Conservation (phyloP, 2,888 invertebrate genomes). For the Melieria omissa region DNA sequence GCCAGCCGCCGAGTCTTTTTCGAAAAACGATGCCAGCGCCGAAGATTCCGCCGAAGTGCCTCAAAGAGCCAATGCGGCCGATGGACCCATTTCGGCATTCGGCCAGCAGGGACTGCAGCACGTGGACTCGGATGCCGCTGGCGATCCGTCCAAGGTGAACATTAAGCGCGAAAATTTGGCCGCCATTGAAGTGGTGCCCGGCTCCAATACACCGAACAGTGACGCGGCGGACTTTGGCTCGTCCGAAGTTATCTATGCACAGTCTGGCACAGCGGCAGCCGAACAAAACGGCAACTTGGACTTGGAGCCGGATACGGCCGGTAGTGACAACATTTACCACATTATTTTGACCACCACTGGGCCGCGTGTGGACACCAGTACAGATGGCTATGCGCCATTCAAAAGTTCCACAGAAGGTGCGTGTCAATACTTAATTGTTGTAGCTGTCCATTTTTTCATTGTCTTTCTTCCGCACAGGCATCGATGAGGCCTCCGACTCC, state of each 20-base stretch:
- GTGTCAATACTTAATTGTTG: neutral
- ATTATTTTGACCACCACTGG: constrained; percentile 60
- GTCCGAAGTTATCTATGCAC: constrained; percentile 39
- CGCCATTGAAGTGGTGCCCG: constrained; percentile 52
- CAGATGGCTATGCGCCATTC: constrained; percentile 40
- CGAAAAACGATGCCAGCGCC: neutral
- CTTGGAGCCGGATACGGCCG: constrained; percentile 59
- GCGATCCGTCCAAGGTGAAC: constrained; percentile 59
- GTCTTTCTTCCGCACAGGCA: constrained; percentile 3
- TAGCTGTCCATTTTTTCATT: neutral
- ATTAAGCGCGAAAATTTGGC: constrained; percentile 57
- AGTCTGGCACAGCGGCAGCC: constrained; percentile 16
- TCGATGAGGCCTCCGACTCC: constrained; percentile 29
- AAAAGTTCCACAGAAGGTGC: constrained; percentile 43
- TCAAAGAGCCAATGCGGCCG: constrained; percentile 1
- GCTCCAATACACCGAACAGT: neutral
- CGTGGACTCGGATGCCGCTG: constrained; percentile 41
- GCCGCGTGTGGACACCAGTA: constrained; percentile 44
- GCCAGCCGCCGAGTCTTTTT: too few species aligned
- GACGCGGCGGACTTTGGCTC: constrained; percentile 25
- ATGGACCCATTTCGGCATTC: constrained; percentile 52
- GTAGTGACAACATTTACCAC: constrained; percentile 60
- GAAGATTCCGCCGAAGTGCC: constrained; percentile 15
- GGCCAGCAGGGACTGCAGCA: constrained; percentile 63
- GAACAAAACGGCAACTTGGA: constrained; percentile 40